A percentile compares a stretch with the other conserved stretches of the same genome.
Conservation (phyloP, 2,888 invertebrate genomes). For the Mycalesis mineus region DNA sequence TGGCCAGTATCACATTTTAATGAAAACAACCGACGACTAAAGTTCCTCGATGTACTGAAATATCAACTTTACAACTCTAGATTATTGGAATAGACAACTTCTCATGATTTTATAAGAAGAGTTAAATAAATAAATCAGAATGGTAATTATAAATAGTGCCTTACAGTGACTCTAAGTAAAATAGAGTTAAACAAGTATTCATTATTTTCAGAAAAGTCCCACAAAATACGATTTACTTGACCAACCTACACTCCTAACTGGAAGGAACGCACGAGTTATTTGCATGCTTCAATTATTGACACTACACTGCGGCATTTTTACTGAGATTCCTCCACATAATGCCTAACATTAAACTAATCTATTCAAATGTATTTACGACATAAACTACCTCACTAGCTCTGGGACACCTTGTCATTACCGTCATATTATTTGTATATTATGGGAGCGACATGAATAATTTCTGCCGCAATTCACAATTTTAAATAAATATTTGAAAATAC, state of each 20-base stretch:
- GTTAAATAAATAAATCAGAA: no score
- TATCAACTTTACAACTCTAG: no score
- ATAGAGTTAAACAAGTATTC: not conserved
- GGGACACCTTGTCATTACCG: not conserved
- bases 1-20: no score
- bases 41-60: no score
- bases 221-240: not conserved
- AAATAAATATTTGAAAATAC: no score
- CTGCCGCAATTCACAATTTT: no score
- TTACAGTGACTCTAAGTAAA: no score
- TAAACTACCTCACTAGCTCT: constrained; percentile 10
- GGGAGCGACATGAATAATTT: not conserved
- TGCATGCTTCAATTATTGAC: constrained; percentile 28
- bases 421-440: not conserved
- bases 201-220: not conserved
- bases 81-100: no score
- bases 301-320: constrained; percentile 20
- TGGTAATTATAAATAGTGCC: no score
- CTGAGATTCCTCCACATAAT: constrained; percentile 21
- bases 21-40: no score
- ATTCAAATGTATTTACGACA: constrained; percentile 20
- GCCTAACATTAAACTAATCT: constrained; percentile 20
- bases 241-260: constrained; percentile 5
- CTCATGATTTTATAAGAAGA: no score
- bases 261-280: constrained; percentile 24